Evolutionary conservation across 2,113 vertebrate genomes (phyloP), one percentile per base, ranked within the genome.

Genomic region (Aspidoscelis tigris): DNA sequence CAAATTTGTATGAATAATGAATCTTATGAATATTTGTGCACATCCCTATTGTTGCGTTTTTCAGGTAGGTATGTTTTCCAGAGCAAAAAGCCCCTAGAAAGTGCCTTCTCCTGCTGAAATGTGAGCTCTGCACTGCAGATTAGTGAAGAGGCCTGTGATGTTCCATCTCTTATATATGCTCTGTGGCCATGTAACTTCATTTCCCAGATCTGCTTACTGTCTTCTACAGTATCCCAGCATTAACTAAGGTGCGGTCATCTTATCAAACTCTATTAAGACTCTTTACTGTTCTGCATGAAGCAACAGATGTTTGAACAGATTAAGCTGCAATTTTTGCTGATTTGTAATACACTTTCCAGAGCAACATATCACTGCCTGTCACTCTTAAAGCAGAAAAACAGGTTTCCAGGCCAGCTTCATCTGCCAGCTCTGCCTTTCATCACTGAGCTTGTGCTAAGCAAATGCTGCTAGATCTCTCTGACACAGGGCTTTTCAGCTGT

Each of bases 231-330:
- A 76, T 39, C 61, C 61, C 76, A 61, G 26, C 26, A 47, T 71
- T 78, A 58, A 47, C 16, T 33, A 61, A 61, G 24, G 5, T 18
- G 61, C 44, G 9, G 66, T 78, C 43, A 44, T 11, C 24, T 84
- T n/a, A 41, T 55, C 66, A 33, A 71, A 14, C 61, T 64, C 50
- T 43, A 71, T 55, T 41, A 71, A 70, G 64, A 84, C 7, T 75
- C 87, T 86, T 87, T 86, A 87, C 84, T 87, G 44, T 90, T 84
- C 80, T 72, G 9, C 76, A 83, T 84, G 89, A 77, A 50, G 26
- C 26, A 64, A 43, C 14, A 85, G 61, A 9, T 77, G 44, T 79
- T 3, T 8, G 8, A 26, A 88, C 16, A 84, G 80, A 47, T 86
- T 86, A 41, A 84, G 83, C 43, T 89, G 71, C 73, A 75, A 20